phyloP scores from a whole-genome alignment of 2,888 invertebrate species.

The Sminthurides aquaticus region DNA sequence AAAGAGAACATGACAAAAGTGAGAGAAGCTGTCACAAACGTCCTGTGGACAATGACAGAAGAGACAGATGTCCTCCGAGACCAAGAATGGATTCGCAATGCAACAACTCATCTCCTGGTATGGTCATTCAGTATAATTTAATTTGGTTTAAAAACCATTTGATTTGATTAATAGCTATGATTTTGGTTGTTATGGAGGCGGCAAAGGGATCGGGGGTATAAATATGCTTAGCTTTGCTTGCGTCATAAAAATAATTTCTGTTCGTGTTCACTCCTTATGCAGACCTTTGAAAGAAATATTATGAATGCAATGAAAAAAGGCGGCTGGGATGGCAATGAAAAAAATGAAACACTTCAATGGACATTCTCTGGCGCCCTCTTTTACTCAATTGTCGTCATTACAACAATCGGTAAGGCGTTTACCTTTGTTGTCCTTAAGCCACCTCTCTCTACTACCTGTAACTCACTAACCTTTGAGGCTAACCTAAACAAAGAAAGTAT shows the following conservation, averaged over 20 bases:
- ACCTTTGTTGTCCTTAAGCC: too few species aligned
- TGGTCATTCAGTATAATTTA: neutral
- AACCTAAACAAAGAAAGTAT: too few species aligned
- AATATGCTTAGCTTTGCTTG: too few species aligned
- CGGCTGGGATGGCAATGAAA: conserved; percentile 55
- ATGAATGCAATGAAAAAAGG: conserved; percentile 69
- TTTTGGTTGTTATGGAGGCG: too few species aligned
- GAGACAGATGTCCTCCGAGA: conserved; percentile 58
- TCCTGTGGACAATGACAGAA: conserved; percentile 67
- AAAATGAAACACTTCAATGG: conserved; percentile 60
- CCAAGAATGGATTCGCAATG: conserved; percentile 69
- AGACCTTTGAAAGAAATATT: conserved; percentile 62
- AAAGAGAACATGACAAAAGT: conserved; percentile 66
- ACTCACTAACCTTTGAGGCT: too few species aligned
- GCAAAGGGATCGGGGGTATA: too few species aligned
- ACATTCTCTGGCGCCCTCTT: conserved; percentile 85
- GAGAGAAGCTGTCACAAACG: conserved; percentile 66
- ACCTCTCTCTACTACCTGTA: too few species aligned
- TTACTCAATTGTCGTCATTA: conserved; percentile 79
- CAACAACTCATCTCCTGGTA: conserved; percentile 53
- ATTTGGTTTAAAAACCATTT: too few species aligned
- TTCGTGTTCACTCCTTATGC: too few species aligned
- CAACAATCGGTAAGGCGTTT: conserved; percentile 40
- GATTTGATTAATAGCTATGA: too few species aligned
- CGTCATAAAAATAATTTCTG: too few species aligned